A percentile compares a stretch with the other conserved stretches of the same genome.
Conservation (phyloP, 2,797 vertebrate species). For the Phrynocephalus vlangalii region DNA sequence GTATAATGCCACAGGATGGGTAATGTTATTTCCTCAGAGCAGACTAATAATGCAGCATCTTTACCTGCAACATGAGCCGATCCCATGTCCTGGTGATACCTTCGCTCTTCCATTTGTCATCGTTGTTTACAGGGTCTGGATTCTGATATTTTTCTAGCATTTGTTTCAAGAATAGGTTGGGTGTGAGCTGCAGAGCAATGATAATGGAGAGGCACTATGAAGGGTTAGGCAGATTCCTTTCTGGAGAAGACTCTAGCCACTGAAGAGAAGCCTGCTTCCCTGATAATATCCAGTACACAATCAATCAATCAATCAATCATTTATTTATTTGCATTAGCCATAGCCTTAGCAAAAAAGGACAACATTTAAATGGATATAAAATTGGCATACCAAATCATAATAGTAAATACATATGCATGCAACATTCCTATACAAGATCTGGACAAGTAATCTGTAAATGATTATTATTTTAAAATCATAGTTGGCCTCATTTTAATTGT, state of each 20-base stretch:
- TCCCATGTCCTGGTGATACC: slow-evolving; percentile 80
- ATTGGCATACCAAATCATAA: no score
- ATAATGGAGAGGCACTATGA: slow-evolving; percentile 39
- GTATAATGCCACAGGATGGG: no score
- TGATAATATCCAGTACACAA: neutral
- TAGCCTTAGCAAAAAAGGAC: no score
- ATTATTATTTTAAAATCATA: no score
- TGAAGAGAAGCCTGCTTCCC: neutral
- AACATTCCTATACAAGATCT: no score
- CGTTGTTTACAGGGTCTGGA: slow-evolving; percentile 62
- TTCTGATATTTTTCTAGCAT: slow-evolving; percentile 82
- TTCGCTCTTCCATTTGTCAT: slow-evolving; percentile 64
- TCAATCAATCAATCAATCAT: no score
- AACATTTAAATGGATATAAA: no score
- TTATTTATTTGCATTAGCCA: no score
- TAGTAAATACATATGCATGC: no score
- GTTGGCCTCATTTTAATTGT: no score
- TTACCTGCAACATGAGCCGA: slow-evolving; percentile 81
- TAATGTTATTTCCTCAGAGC: no score
- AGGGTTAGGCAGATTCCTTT: slow-evolving; percentile 29
- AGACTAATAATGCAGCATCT: neutral
- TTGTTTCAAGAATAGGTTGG: slow-evolving; percentile 81
- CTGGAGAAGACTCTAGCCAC: neutral
- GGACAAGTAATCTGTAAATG: no score
- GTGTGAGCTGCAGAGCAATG: slow-evolving; percentile 72